These are phyloP conservation scores for Seriola quinqueradiata DNA, from an alignment of 2,113 vertebrate species.

Conservation along the genomic window DNA sequence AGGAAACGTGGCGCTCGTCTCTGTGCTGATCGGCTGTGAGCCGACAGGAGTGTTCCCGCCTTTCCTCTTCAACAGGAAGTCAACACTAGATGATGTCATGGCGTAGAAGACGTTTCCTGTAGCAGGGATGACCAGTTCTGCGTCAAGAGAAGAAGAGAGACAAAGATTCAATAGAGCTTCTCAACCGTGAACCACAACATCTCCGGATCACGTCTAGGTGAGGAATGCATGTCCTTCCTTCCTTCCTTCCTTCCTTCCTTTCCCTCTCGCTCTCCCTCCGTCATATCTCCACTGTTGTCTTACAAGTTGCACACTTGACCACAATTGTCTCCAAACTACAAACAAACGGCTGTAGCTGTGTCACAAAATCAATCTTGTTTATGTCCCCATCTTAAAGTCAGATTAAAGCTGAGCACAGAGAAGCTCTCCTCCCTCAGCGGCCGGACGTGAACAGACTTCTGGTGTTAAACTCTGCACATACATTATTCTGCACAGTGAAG, in stretches of 20 bases:
- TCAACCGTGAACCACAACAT: neutral
- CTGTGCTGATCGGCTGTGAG: conserved; percentile 74
- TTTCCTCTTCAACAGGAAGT: conserved; percentile 89
- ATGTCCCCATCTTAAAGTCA: too few species aligned
- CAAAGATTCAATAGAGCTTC: neutral
- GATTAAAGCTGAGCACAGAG: too few species aligned
- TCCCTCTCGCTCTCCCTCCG: neutral
- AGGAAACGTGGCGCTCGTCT: conserved; percentile 89
- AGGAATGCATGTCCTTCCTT: neutral
- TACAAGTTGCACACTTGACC: too few species aligned
- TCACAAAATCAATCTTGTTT: too few species aligned
- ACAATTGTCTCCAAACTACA: too few species aligned
- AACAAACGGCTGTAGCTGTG: too few species aligned
- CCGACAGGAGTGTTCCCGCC: conserved; percentile 71
- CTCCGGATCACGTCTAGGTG: neutral
- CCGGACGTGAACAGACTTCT: too few species aligned
- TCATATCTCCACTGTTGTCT: neutral
- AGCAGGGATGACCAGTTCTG: conserved; percentile 89
- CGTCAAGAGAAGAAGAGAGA: neutral
- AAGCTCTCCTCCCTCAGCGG: too few species aligned
- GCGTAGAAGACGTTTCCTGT: conserved; percentile 93
- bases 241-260: neutral
- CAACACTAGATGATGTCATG: conserved; percentile 90
- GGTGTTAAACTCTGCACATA: too few species aligned
- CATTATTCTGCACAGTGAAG: too few species aligned